phyloP scores from a whole-genome alignment of 2,888 invertebrate genomes.

The Dioctria rufipes region DNA sequence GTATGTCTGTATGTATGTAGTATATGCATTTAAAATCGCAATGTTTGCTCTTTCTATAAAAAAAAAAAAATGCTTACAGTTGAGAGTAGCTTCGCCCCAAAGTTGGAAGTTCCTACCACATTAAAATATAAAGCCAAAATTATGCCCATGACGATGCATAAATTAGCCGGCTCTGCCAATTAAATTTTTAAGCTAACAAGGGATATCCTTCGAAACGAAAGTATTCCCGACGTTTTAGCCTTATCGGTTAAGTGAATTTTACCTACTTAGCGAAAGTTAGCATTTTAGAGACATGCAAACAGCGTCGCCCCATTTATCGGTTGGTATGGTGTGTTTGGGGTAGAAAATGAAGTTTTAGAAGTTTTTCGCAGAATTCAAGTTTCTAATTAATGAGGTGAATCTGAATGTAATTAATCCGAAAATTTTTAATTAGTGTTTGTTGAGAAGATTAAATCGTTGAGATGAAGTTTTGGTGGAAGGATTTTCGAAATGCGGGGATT shows the following conservation, averaged over 20 bases:
- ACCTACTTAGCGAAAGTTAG: neutral
- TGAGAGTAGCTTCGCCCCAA: no score
- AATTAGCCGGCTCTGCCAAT: conserved; percentile 34
- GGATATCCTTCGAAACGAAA: neutral
- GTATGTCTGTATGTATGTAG: neutral
- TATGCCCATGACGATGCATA: conserved; percentile 36
- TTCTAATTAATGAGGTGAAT: no score
- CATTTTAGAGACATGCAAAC: no score
- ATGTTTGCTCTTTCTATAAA: neutral
- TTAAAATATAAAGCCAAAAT: neutral
- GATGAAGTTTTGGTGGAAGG: no score
- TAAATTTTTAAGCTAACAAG: conserved; percentile 22
- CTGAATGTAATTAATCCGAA: no score
- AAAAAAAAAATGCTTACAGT: neutral
- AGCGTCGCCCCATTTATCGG: no score
- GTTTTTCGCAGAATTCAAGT: no score
- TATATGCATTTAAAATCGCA: neutral
- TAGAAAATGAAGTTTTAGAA: no score
- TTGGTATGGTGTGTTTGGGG: no score
- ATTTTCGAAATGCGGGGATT: no score
- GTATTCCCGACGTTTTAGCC: neutral
- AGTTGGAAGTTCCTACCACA: neutral
- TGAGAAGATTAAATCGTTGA: no score
- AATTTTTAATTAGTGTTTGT: no score
- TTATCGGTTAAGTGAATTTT: conserved; percentile 1